Percentiles rank a stretch among this genome's conserved stretches.
Evolutionary conservation across 2,113 vertebrate genomes (phyloP).

Genomic region (Rhombomys opimus): DNA sequence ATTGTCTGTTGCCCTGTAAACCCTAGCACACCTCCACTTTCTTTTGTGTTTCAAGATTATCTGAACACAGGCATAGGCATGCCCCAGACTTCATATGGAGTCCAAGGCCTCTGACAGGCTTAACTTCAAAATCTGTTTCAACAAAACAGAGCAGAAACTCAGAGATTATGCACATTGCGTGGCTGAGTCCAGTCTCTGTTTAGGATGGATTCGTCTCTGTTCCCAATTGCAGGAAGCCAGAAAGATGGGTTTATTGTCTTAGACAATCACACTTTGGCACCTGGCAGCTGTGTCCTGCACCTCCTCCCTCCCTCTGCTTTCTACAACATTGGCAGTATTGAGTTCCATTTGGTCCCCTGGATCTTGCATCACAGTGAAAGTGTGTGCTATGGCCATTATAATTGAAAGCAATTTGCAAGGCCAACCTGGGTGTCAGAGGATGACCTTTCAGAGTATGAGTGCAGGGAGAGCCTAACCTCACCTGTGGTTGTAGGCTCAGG

Average conservation of each 20-base stretch:
- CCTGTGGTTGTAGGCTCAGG: neutral
- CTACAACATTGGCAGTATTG: constrained; percentile 71
- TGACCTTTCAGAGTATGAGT: neutral
- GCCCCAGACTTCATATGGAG: neutral
- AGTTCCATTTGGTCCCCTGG: neutral
- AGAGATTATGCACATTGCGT: constrained; percentile 78
- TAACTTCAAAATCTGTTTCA: neutral
- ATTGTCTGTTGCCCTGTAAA: neutral
- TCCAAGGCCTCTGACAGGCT: neutral
- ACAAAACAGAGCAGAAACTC: constrained; percentile 15
- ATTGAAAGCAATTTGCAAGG: constrained; percentile 34
- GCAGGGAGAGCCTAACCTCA: neutral
- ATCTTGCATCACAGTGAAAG: neutral
- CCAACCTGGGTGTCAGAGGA: neutral
- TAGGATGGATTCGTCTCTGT: constrained; percentile 80
- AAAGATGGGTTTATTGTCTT: constrained; percentile 82
- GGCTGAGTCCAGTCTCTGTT: constrained; percentile 77
- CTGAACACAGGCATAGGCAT: neutral
- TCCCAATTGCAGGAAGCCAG: constrained; percentile 22
- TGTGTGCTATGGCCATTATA: constrained; percentile 28
- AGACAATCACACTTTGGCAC: constrained; percentile 80
- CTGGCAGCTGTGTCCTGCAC: constrained; percentile 81
- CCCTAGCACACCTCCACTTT: too few species aligned
- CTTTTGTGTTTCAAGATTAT: neutral
- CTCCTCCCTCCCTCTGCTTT: constrained; percentile 59